Base-by-base conservation (phyloP, 2,797 vertebrate species). In the Buphagus erythrorhynchus region DNA sequence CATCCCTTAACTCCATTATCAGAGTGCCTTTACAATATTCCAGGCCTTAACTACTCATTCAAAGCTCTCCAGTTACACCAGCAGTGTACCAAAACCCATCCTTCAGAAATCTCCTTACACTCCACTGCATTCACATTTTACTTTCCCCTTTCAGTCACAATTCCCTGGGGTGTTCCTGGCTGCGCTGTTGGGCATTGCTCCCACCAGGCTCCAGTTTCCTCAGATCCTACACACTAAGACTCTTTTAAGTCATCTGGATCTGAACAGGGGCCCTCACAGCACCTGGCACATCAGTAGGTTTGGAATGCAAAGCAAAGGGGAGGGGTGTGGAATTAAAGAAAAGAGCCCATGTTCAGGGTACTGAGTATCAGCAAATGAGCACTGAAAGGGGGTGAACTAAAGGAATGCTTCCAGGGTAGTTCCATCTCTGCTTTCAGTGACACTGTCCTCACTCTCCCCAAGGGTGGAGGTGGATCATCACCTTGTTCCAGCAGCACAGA, bases 131-230 rank as follows among this genome's bases (percentile, higher is more conserved):
- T 68, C 10, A 18, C 13, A 22, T 86, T 90, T 77, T 33, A 24
- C 11, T 86, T 25, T 12, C 2, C 7, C 57, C 3, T 75, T 78
- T 67, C 45, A 61, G 18, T 26, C 38, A 25, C n/a, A 79, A 1
- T 26, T 46, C 57, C 31, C 5, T 5, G 18, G 46, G 10, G 28
- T 46, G 19, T 42, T 21, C n/a, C 33, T 3, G 3, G 40, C n/a
- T 48, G 79, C 0, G 0, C 57, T 28, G 42, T 22, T 33, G 7
- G n/a, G 14, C 31, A 16, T 8, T 13, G 7, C 24, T 67, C 33
- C 77, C 66, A 81, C 20, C 29, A 16, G 66, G 13, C 48, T 78
- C 57, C 58, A 25, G 17, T 66, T 73, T 72, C 49, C 26, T 73
- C 61, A 67, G 24, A 77, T 45, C n/a, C 18, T 18, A 45, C 11